phyloP scores from a whole-genome alignment of 2,888 invertebrate species.

The Melieria picta region DNA sequence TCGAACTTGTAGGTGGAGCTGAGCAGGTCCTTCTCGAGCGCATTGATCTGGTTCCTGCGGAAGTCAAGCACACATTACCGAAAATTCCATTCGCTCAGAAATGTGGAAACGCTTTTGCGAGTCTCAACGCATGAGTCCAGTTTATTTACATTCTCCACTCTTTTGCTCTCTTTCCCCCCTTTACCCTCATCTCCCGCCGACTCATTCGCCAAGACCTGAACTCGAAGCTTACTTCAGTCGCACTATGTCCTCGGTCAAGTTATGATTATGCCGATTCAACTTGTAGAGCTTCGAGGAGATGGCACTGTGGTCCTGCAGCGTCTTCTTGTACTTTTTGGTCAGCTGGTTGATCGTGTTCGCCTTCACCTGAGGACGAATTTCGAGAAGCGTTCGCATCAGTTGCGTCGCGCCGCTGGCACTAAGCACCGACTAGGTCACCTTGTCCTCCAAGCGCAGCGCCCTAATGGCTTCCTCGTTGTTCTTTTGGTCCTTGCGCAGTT shows the following conservation, averaged over 20 bases:
- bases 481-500: slow-evolving; percentile 46
- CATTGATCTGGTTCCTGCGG: slow-evolving; percentile 52
- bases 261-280: slow-evolving; percentile 49
- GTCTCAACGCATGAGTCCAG: no score
- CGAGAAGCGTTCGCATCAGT: background rate
- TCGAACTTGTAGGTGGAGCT: slow-evolving; percentile 51
- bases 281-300: slow-evolving; percentile 53
- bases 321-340: slow-evolving; percentile 53
- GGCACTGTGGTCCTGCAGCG: slow-evolving; percentile 51
- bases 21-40: slow-evolving; percentile 55
- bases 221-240: slow-evolving; percentile 46
- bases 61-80: background rate
- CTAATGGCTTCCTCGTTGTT: slow-evolving; percentile 51
- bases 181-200: no score
- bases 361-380: slow-evolving; percentile 43
- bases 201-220: background rate
- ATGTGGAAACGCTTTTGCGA: no score
- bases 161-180: no score
- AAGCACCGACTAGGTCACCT: slow-evolving; percentile 38
- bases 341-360: slow-evolving; percentile 50
- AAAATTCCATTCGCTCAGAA: no score
- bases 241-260: slow-evolving; percentile 52
- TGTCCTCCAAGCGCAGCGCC: slow-evolving; percentile 52
- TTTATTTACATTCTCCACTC: no score
- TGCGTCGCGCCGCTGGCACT: background rate